phyloP scores from a whole-genome alignment of 2,888 invertebrate species.

The Leptopilina myrica region DNA sequence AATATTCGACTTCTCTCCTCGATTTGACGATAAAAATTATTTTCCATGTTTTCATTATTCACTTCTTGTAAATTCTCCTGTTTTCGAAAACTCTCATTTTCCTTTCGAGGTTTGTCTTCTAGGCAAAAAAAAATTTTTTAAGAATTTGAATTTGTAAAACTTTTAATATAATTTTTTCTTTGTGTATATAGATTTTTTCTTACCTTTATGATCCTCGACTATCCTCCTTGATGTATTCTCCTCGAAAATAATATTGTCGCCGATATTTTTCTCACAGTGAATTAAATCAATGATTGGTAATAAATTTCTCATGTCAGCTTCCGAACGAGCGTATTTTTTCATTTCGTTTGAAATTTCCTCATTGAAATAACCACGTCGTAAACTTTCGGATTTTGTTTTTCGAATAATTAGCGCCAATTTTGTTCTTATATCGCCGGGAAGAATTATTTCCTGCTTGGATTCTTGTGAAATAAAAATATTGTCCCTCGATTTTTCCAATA shows the following conservation, averaged over 20 bases:
- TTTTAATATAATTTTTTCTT: no score
- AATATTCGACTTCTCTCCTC: not conserved
- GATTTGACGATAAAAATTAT: constrained; percentile 2
- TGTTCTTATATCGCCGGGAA: constrained; percentile 59
- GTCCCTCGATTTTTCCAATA: constrained; percentile 61
- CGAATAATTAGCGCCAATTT: constrained; percentile 66
- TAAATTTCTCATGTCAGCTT: constrained; percentile 62
- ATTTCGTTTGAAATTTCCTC: constrained; percentile 48
- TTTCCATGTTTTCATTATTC: not conserved
- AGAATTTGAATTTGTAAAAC: no score
- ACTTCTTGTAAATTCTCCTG: not conserved
- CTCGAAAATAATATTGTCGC: constrained; percentile 58
- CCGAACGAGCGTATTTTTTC: constrained; percentile 67
- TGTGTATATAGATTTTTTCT: no score
- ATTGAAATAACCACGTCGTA: constrained; percentile 57
- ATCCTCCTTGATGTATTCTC: not conserved
- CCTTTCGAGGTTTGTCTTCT: not conserved
- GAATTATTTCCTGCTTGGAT: constrained; percentile 8
- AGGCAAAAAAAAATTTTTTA: no score
- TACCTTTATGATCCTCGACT: not conserved
- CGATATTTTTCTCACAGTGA: constrained; percentile 65
- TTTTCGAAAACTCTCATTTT: not conserved
- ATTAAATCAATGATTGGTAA: constrained; percentile 53
- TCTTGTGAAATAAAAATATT: constrained; percentile 16
- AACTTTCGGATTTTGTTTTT: constrained; percentile 71